These are phyloP conservation scores for Psittacula derbiana DNA, from an alignment of 2,797 vertebrate genomes.

Conservation along the genomic window DNA sequence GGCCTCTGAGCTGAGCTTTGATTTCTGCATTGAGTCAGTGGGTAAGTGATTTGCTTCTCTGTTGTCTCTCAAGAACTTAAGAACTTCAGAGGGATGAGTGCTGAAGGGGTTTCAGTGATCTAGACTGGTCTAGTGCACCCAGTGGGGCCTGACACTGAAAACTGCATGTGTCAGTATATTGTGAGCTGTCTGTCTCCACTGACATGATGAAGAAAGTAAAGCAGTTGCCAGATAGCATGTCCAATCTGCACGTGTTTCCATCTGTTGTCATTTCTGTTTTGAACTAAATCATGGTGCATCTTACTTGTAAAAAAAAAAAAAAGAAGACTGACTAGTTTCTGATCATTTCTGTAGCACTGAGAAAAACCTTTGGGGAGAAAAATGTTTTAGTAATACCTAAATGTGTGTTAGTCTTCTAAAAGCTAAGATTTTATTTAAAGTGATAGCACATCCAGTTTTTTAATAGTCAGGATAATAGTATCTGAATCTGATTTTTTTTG, in stretches of 20 bases:
- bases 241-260: rapidly evolving
- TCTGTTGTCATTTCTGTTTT: not conserved
- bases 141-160: not conserved
- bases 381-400: not conserved
- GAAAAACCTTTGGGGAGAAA: not conserved
- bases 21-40: constrained; percentile 94
- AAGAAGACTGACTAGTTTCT: not conserved
- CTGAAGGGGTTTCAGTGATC: not conserved
- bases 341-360: not conserved
- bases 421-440: not conserved
- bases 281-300: not conserved
- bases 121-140: not conserved
- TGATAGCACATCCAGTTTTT: not conserved
- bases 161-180: rapidly evolving
- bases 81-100: not conserved
- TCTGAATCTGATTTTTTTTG: not conserved
- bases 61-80: not conserved
- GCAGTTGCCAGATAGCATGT: not conserved
- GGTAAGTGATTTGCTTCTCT: constrained; percentile 78
- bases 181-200: not conserved
- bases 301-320: not conserved
- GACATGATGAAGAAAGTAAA: not conserved
- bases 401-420: not conserved
- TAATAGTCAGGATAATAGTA: not conserved
- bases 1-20: constrained; percentile 96